Evolutionary conservation across 2,113 vertebrate genomes (phyloP).

Genomic region (Jaculus jaculus): DNA sequence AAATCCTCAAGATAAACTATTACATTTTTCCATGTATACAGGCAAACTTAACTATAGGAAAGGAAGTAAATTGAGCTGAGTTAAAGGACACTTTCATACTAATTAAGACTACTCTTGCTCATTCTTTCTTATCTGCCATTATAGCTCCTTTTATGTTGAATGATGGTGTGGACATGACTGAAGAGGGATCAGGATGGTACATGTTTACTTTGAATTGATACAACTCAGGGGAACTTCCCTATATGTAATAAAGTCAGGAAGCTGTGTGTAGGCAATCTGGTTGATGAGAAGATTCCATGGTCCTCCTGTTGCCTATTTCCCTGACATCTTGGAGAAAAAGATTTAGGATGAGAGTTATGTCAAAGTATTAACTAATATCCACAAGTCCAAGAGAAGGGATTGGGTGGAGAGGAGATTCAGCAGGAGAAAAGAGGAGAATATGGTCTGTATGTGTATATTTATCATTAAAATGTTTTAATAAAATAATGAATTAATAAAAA

Average conservation of each 20-base stretch:
- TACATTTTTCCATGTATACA: fast-evolving
- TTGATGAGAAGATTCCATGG: not conserved
- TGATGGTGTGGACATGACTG: too few relatives aligned
- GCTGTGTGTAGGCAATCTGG: not conserved
- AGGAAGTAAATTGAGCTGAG: not conserved
- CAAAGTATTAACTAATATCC: not conserved
- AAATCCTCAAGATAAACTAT: too few relatives aligned
- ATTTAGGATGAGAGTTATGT: not conserved
- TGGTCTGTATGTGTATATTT: too few relatives aligned
- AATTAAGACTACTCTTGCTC: fast-evolving
- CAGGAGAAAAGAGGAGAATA: too few relatives aligned
- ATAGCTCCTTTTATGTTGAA: not conserved
- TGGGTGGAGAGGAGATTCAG: too few relatives aligned
- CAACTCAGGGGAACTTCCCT: not conserved
- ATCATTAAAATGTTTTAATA: too few relatives aligned
- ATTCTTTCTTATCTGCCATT: not conserved
- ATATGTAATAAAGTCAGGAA: not conserved
- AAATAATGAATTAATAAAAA: not conserved
- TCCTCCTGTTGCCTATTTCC: not conserved
- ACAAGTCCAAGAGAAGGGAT: too few relatives aligned
- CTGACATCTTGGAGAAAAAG: not conserved
- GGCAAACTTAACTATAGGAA: not conserved
- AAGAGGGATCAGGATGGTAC: not conserved
- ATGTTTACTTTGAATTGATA: not conserved
- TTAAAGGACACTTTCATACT: not conserved